Conservation (phyloP, 2,888 invertebrate species). For the Amitus sp. region DNA sequence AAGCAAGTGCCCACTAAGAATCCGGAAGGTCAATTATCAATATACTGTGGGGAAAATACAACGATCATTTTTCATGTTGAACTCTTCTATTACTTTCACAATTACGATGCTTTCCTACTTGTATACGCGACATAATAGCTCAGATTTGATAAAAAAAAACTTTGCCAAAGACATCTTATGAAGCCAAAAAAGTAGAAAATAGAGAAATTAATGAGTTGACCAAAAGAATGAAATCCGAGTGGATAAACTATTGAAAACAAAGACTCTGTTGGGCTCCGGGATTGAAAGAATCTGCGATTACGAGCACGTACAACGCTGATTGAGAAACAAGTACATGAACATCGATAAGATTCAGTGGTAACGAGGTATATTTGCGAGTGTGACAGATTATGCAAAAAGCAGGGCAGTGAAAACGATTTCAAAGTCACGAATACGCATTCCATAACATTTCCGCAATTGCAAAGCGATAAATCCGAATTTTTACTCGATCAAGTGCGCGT, state of each 20-base stretch:
- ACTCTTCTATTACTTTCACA: too few species aligned
- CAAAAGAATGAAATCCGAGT: neutral
- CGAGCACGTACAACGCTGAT: neutral
- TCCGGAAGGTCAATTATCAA: too few species aligned
- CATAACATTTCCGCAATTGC: neutral
- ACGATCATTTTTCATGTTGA: too few species aligned
- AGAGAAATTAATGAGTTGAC: too few species aligned
- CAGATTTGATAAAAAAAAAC: too few species aligned
- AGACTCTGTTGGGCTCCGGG: neutral
- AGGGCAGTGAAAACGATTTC: neutral
- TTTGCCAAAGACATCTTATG: too few species aligned
- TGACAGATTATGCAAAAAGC: neutral
- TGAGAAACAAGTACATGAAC: too few species aligned
- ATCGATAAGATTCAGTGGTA: neutral
- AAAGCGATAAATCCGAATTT: neutral
- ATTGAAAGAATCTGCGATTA: neutral
- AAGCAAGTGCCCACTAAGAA: too few species aligned
- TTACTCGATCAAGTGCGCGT: neutral
- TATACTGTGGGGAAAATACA: too few species aligned
- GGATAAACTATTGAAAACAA: neutral
- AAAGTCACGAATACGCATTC: neutral
- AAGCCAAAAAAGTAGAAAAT: too few species aligned
- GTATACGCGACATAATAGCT: too few species aligned
- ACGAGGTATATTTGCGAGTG: neutral
- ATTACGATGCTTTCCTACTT: too few species aligned